Conservation (phyloP, 2,113 vertebrate species). For the Chaetops frenatus region DNA sequence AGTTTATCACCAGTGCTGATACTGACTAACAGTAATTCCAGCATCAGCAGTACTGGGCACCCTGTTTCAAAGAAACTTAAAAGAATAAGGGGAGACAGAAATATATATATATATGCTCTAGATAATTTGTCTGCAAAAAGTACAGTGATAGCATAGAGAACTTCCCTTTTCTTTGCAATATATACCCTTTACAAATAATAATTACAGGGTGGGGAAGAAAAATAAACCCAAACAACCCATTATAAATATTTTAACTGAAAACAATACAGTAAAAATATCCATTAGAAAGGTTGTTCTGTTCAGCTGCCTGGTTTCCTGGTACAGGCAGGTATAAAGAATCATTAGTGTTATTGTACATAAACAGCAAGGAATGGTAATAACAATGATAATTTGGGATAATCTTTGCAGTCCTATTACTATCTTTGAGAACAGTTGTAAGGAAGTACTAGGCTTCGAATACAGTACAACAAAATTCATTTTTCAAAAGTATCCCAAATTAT, state of each 20-base stretch:
- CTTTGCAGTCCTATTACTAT: neutral
- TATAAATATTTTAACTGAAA: slow-evolving; percentile 17
- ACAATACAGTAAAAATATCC: neutral
- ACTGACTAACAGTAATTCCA: neutral
- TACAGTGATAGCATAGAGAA: neutral
- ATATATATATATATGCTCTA: neutral
- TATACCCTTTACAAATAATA: neutral
- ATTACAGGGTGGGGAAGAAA: neutral
- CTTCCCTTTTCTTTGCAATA: neutral
- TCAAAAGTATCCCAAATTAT: neutral
- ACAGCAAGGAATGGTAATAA: neutral
- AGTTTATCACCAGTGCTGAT: slow-evolving; percentile 1
- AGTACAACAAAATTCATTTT: neutral
- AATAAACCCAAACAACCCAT: neutral
- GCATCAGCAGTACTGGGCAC: neutral
- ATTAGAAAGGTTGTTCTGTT: neutral
- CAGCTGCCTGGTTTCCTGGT: slow-evolving; percentile 24
- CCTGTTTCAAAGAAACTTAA: neutral
- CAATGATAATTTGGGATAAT: neutral
- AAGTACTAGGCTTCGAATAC: neutral
- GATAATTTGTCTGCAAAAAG: neutral
- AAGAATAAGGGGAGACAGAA: neutral
- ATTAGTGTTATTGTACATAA: neutral
- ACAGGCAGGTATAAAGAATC: slow-evolving; percentile 1
- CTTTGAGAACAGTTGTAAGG: neutral